Evolutionary conservation across 2,797 vertebrate species (phyloP).

Genomic region (Lepilemur septentrionalis): DNA sequence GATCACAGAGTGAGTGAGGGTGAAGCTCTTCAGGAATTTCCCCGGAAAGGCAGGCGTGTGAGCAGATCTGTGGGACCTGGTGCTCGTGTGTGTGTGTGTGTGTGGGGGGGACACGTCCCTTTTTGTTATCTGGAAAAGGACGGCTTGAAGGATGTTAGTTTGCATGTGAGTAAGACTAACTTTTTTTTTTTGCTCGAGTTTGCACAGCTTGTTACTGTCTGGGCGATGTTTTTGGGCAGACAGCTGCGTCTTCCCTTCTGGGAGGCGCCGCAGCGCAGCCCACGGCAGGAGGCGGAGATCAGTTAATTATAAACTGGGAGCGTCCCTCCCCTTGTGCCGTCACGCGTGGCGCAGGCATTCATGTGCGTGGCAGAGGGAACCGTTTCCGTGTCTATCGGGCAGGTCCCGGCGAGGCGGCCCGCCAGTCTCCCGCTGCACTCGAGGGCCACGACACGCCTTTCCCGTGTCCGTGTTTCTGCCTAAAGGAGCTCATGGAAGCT

Average conservation of each 20-base stretch:
- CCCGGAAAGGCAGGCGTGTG: not conserved
- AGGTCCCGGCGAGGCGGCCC: conserved; percentile 38
- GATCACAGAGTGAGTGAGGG: not conserved
- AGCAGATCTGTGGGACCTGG: not conserved
- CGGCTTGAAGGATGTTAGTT: not conserved
- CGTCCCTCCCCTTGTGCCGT: not conserved
- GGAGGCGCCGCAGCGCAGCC: conserved; percentile 25
- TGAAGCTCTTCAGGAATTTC: not conserved
- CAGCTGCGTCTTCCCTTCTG: not conserved
- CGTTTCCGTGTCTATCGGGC: conserved; percentile 24
- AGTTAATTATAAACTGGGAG: conserved; percentile 65
- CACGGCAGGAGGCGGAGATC: conserved; percentile 39
- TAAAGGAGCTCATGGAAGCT: not conserved
- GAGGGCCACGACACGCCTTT: not conserved
- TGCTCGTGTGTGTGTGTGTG: not conserved
- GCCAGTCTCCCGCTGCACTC: not conserved
- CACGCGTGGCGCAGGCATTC: not conserved
- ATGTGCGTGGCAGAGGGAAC: not conserved
- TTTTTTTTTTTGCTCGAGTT: not conserved
- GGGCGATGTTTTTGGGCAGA: not conserved
- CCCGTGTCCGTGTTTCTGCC: conserved; percentile 17
- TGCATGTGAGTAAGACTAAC: not conserved
- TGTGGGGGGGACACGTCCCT: accelerated
- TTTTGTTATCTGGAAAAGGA: not conserved
- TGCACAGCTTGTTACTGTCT: conserved; percentile 1